Base-by-base conservation (phyloP, 2,797 vertebrate species). In the Choloepus didactylus region DNA sequence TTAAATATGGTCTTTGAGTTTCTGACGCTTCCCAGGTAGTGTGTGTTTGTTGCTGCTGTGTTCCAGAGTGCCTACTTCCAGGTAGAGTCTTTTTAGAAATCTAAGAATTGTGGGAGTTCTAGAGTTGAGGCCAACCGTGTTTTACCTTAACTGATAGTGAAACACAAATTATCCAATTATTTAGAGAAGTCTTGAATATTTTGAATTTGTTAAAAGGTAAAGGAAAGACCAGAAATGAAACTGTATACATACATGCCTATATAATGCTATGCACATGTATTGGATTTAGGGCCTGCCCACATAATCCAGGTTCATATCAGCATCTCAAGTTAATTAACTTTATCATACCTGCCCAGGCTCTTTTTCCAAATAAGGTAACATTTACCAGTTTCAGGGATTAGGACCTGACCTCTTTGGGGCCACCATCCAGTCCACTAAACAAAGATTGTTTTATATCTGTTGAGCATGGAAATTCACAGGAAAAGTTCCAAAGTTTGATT, bases 161-260 rank as follows among this genome's bases (percentile, higher is more conserved):
- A 87, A 81, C n/a, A 67, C 2, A 38, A n/a, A 3, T 70, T 85
- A 80, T 56, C 21, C 31, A 59, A 64, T 79, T 79, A 79, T 60
- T 70, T 83, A 89, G n/a, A 80, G 25, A 87, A 41, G 3, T 38
- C 66, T 38, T 87, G 15, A 66, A 54, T 89, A 94, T 87, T 76
- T 70, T 62, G 23, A 92, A 87, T 89, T 94, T 79, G 10, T 77
- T 56, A 25, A 80, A 90, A 83, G 19, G 49, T 66, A 93, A 87
- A 62, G 5, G 21, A 87, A 88, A 86, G 15, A 73, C 9, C 9
- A 69, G 19, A 85, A 21, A 60, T 56, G 62, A 92, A 96, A 82
- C 16, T 29, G 0, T 46, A 87, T 84, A 64, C 86, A 83, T 25
- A 56, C 5, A 10, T 46, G 64, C 23, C 6, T 70, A 41, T 59